Evolutionary conservation across 2,797 vertebrate species (phyloP), one percentile per base, ranked within the genome.

Genomic region (Capromys pilorides): DNA sequence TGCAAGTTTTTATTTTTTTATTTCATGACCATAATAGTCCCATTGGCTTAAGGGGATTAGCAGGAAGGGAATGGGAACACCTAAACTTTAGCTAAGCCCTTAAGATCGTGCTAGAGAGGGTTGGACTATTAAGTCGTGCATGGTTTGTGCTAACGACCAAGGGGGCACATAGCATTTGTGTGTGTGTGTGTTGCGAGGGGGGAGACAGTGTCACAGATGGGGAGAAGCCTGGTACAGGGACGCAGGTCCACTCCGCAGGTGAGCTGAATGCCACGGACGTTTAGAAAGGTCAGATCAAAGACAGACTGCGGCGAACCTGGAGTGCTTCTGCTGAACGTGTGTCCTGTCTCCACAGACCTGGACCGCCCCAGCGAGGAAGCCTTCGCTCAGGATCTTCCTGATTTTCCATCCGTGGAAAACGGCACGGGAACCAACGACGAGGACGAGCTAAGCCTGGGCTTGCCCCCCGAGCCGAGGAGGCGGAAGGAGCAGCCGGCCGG

Each of bases 391-490:
- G 99, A 99, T 88, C 99, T 99, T 28, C 97, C 98, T 83, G 99
- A 99, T 93, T 99, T 99, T 96, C 99, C 99, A 22, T 99, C 99
- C 8, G 96, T 99, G 66, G 99, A 99, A 97, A 99, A 99, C 0
- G 99, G 99, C 41, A 98, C 97, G 0, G 99, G 98, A 96, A 99
- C 99, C 69, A 99, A 99, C 0, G 99, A 99, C 1, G 99, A 99
- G 0, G 99, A 99, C 0, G 99, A 99, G 94, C 98, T 99, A 2
- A 99, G 99, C 97, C 98, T 99, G 0, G 98, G 99, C 73, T 97
- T 99, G 83, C 98, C 98, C 51, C 14, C 84, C 51, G 98, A 98
- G 88, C 96, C 96, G 64, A 97, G 94, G 89, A 97, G 2, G 54
- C 98, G 86, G 85, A 98, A 97, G 96, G 97, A 98, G 24, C 97